A percentile compares a stretch with the other conserved stretches of the same genome.
These are phyloP conservation scores for Syngnathus acus DNA, from an alignment of 2,797 vertebrate species.

Conservation along the genomic window DNA sequence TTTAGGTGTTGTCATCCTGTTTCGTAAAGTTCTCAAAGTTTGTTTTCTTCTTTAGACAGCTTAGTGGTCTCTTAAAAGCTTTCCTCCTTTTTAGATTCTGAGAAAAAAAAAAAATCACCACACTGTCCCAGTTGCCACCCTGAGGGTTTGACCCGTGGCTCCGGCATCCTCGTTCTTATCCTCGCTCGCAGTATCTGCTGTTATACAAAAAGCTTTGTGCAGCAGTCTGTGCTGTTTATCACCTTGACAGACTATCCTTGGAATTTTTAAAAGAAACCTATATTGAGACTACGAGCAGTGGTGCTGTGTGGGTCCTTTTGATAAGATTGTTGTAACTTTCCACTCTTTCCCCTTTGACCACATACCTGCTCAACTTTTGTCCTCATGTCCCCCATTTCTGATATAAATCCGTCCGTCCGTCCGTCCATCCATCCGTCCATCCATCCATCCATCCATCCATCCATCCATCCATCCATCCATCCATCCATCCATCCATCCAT, in stretches of 20 bases:
- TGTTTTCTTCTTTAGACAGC: neutral
- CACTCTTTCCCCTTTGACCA: neutral
- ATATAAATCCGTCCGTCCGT: too few species aligned
- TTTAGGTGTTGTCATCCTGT: neutral
- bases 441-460: too few species aligned
- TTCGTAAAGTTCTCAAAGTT: neutral
- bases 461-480: too few species aligned
- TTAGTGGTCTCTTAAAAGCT: conserved; percentile 19
- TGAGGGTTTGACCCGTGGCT: conserved; percentile 41
- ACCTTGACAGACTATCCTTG: conserved; percentile 57
- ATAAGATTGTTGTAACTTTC: conserved; percentile 15
- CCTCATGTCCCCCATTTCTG: neutral
- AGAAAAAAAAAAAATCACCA: conserved; percentile 28
- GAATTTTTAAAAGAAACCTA: conserved; percentile 36
- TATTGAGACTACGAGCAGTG: conserved; percentile 17
- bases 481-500: too few species aligned
- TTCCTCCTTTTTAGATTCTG: conserved; percentile 18
- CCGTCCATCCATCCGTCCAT: too few species aligned
- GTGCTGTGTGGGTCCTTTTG: conserved; percentile 16
- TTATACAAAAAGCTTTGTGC: conserved; percentile 51
- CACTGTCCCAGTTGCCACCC: conserved; percentile 40
- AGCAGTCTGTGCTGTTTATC: conserved; percentile 42
- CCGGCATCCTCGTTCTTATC: conserved; percentile 42
- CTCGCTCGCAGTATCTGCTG: conserved; percentile 39
- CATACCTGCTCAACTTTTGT: neutral